phyloP scores from a whole-genome alignment of 2,888 invertebrate species.

The Chaetogeoica ovagalla region DNA sequence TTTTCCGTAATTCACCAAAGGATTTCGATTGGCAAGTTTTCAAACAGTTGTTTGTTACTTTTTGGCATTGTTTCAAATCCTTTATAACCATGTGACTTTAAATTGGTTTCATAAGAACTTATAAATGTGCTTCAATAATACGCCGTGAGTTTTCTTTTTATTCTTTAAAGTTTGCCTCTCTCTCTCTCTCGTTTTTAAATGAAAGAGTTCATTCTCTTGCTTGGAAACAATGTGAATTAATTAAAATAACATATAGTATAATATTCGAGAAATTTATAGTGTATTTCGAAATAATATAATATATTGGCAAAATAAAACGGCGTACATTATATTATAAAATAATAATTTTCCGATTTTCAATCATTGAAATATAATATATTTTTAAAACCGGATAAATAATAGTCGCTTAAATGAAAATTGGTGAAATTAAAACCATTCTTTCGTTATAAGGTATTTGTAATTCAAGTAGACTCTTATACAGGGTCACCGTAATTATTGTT shows the following conservation, averaged over 20 bases:
- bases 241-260: neutral
- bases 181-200: neutral
- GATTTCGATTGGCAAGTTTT: constrained; percentile 45
- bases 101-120: constrained; percentile 29
- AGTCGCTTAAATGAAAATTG: no score
- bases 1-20: constrained; percentile 15
- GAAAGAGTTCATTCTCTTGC: neutral
- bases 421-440: no score
- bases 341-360: no score
- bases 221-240: neutral
- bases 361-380: no score
- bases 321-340: no score
- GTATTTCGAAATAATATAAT: neutral
- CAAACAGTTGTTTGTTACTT: constrained; percentile 28
- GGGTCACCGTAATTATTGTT: no score
- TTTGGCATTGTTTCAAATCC: constrained; percentile 14
- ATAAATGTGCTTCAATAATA: constrained; percentile 5
- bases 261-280: neutral
- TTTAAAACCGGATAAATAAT: no score
- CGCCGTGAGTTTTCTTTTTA: neutral
- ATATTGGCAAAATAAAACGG: neutral
- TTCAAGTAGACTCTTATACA: no score
- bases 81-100: constrained; percentile 5
- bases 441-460: no score
- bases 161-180: neutral